A percentile compares a stretch with the other conserved stretches of the same genome.
Conservation (phyloP, 2,113 vertebrate species). For the Amblyopsis rosae region DNA sequence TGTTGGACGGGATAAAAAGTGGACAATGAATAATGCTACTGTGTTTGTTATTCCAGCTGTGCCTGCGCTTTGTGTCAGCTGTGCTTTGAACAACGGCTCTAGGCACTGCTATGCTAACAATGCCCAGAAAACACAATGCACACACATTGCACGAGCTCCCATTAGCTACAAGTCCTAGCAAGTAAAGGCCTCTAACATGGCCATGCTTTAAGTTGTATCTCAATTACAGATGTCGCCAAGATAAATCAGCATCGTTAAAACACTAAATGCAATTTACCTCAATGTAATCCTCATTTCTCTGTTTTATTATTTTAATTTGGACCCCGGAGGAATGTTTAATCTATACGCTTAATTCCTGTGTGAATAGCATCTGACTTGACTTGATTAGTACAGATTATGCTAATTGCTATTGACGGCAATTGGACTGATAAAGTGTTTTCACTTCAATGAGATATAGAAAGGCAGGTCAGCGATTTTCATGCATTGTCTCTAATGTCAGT, state of each 20-base stretch:
- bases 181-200: too few species aligned
- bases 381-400: constrained; percentile 21
- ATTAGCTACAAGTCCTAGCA: background rate
- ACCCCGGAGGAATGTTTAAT: background rate
- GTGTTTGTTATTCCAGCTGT: constrained; percentile 10
- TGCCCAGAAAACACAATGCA: background rate
- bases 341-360: background rate
- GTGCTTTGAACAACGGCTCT: constrained; percentile 3
- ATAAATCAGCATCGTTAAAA: background rate
- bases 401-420: constrained; percentile 35
- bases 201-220: too few species aligned
- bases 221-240: too few species aligned
- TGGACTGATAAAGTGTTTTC: constrained; percentile 9
- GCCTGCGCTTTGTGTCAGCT: constrained; percentile 1
- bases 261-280: background rate
- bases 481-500: constrained; percentile 36
- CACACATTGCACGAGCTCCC: background rate
- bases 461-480: constrained; percentile 18
- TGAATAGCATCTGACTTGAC: constrained; percentile 17
- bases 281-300: background rate
- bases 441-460: constrained; percentile 24
- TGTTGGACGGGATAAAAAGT: constrained; percentile 34
- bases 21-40: constrained; percentile 41
- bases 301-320: background rate
- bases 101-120: background rate